Conservation (phyloP, 1,140 invertebrate species). For the Ostrea denselamellosa region DNA sequence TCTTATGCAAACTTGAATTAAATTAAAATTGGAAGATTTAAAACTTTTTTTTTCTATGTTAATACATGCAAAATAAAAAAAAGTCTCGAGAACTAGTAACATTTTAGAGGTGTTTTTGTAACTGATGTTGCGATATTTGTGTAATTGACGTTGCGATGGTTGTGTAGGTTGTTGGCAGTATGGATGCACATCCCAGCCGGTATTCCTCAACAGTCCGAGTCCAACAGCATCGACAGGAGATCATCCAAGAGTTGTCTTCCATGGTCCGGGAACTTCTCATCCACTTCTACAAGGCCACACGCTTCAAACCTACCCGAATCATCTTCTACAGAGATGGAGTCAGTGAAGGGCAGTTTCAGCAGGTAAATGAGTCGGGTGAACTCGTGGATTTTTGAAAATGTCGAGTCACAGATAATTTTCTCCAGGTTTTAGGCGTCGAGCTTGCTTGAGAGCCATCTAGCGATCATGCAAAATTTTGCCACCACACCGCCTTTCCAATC, state of each 20-base stretch:
- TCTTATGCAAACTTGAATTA: no score
- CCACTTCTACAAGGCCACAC: conserved; percentile 98
- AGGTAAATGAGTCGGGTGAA: conserved; percentile 76
- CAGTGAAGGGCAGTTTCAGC: conserved; percentile 91
- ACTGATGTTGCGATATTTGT: not conserved
- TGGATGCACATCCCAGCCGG: conserved; percentile 99
- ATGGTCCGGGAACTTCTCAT: conserved; percentile 97
- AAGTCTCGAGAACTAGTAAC: no score
- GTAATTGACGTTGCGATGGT: not conserved
- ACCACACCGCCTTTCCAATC: no score
- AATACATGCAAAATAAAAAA: not conserved
- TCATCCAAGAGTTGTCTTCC: conserved; percentile 98
- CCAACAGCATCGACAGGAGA: conserved; percentile 96
- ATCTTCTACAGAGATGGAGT: conserved; percentile 98
- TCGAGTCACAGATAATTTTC: no score
- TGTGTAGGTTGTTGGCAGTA: conserved; percentile 93
- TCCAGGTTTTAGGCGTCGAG: no score
- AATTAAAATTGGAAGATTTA: no score
- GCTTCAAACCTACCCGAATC: conserved; percentile 93
- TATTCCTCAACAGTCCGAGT: conserved; percentile 99
- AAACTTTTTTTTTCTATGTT: no score
- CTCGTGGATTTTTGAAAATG: no score
- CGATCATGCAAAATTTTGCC: no score
- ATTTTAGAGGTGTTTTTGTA: no score
- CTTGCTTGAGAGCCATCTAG: no score